A percentile compares a stretch with the other conserved stretches of the same genome.
Evolutionary conservation across 2,113 vertebrate genomes (phyloP).

Genomic region (Poecile atricapillus): DNA sequence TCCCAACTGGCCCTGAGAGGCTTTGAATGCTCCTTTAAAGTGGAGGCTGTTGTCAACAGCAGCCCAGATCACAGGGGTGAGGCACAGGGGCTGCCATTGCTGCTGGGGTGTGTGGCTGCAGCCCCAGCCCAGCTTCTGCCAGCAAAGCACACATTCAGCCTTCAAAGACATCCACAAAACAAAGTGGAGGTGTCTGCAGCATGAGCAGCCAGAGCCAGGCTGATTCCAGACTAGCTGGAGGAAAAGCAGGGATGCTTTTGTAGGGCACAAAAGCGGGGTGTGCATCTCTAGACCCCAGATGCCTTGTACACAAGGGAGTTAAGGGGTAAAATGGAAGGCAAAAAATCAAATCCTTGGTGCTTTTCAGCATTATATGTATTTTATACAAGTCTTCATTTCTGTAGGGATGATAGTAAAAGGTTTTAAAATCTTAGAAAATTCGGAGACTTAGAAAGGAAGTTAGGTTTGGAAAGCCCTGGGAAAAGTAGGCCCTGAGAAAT

Average conservation of each 20-base stretch:
- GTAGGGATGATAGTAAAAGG: no score
- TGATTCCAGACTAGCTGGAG: not conserved
- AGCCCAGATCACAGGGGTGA: not conserved
- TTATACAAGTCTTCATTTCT: not conserved
- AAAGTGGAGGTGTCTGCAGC: not conserved
- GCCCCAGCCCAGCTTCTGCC: not conserved
- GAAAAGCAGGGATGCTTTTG: not conserved
- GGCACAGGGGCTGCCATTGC: not conserved
- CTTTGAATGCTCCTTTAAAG: slow-evolving; percentile 40
- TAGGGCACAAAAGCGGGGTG: not conserved
- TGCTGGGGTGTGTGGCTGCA: not conserved
- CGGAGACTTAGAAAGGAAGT: no score
- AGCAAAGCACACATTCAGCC: not conserved
- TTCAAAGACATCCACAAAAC: not conserved
- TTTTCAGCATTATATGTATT: not conserved
- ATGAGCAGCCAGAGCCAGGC: not conserved
- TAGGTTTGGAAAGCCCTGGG: no score
- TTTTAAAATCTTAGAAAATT: no score
- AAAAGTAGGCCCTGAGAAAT: no score
- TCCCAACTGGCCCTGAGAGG: not conserved
- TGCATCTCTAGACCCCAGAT: not conserved
- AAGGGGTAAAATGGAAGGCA: not conserved
- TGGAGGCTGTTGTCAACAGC: not conserved
- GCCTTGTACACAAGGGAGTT: not conserved
- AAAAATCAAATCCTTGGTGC: not conserved